phyloP scores from a whole-genome alignment of 2,113 vertebrate species.

The Tauraco erythrolophus region DNA sequence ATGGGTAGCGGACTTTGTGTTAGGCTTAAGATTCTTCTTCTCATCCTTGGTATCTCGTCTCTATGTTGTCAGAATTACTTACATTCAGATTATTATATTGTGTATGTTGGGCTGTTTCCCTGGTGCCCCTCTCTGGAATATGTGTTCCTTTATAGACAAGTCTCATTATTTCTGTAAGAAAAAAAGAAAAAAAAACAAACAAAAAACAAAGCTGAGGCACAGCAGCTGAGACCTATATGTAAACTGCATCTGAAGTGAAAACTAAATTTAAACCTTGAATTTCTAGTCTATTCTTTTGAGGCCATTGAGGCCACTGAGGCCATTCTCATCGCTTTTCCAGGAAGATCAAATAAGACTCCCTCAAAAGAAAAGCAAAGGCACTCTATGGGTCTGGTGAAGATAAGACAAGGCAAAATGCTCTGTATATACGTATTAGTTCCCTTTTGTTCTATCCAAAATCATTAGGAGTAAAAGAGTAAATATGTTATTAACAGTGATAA shows the following conservation, averaged over 20 bases:
- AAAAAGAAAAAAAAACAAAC: not conserved
- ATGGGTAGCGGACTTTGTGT: not conserved
- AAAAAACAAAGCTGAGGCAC: not conserved
- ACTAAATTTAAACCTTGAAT: not conserved
- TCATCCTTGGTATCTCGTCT: not conserved
- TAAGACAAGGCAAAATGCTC: not conserved
- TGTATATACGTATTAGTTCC: rapidly evolving
- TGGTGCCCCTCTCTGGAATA: not conserved
- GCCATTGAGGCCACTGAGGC: rapidly evolving
- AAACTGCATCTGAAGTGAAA: not conserved
- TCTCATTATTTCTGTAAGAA: not conserved
- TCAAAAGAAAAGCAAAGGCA: not conserved
- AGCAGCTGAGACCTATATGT: not conserved
- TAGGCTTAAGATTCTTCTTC: not conserved
- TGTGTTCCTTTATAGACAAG: not conserved
- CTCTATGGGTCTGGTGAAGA: not conserved
- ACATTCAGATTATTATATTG: not conserved
- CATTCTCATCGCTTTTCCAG: not conserved
- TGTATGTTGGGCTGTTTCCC: not conserved
- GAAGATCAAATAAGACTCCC: not conserved
- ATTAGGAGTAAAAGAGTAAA: not conserved
- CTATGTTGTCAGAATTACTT: not conserved
- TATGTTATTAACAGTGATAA: not conserved
- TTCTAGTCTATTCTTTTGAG: not conserved
- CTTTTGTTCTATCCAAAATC: not conserved